Evolutionary conservation across 1,140 invertebrate genomes (phyloP), one percentile per base, ranked within the genome.

Genomic region (Anadara kagoshimensis): DNA sequence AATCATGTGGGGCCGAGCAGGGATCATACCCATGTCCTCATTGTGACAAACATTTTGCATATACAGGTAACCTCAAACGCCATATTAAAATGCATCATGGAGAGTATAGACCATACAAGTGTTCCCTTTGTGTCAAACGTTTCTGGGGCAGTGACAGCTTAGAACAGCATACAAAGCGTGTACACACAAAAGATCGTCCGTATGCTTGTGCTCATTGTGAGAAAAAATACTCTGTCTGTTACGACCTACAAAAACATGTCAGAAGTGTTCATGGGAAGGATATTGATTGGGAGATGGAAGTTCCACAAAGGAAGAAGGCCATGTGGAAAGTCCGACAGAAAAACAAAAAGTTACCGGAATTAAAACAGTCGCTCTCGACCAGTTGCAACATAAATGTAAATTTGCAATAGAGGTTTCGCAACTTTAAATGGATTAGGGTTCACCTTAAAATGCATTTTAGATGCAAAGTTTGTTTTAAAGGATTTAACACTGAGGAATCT

Each of bases 11-110:
- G 1, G 63, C 63, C 53, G 73, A 75, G 36, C 73, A 75, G n/a
- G 73, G 73, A 16, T 75, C 73, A 11, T 75, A 75, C 45, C 62
- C 68, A 29, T 75, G 73, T 56, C 47, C 73, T 0, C 36, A 75
- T 7, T 75, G 73, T 75, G 73, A 75, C 4, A 75, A 75, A 44
- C 64, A 63, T 47, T 75, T 75, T 70, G 73, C 73, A 24, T 75
- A 75, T 43, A 66, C 70, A 49, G 73, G 73, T 5, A 75, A 75
- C 49, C 47, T 75, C 1, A 75, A 75, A 45, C 67, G 73, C 8
- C 73, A 75, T 66, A 75, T 75, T 12, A 75, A 75, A 59, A 75
- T 75, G 73, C 73, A 75, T 26, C 73, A 75, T 47, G 73, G 73
- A 47, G 73, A 75, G 26, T 75, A 66, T 61, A 43, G 73, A 43